phyloP scores from a whole-genome alignment of 1,140 invertebrate species.

The Muscidifurax raptorellus region DNA sequence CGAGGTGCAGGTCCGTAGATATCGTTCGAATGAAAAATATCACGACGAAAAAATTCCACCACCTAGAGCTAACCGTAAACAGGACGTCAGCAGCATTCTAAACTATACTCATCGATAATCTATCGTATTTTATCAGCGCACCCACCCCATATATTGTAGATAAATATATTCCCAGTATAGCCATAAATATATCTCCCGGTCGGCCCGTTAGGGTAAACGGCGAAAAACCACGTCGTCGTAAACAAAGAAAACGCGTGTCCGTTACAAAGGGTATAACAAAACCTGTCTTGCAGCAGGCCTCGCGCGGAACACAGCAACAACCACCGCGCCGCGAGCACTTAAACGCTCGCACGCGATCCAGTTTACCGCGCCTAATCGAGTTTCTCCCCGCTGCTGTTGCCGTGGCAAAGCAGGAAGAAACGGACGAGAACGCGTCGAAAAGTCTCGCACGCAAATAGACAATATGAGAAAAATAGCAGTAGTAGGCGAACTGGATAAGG shows the following conservation, averaged over 20 bases:
- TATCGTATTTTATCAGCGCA: background rate
- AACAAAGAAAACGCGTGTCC: background rate
- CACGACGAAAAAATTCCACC: no score
- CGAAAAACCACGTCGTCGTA: background rate
- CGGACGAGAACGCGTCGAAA: background rate
- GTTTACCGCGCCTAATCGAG: background rate
- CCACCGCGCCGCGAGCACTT: background rate
- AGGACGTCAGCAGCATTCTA: no score
- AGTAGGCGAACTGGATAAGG: background rate
- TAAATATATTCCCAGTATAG: no score
- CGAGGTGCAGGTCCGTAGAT: no score
- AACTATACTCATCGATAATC: background rate
- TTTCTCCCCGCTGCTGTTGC: background rate
- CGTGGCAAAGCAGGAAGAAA: background rate
- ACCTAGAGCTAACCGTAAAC: no score
- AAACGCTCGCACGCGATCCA: background rate
- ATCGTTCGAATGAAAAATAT: no score
- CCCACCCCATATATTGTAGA: no score
- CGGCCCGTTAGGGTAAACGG: background rate
- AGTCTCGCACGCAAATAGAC: conserved; percentile 2
- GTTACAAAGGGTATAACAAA: background rate
- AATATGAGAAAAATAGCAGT: conserved; percentile 2
- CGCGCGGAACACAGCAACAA: background rate
- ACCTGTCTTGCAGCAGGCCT: background rate
- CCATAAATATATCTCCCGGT: no score